Base-by-base conservation (phyloP, 2,888 invertebrate genomes). In the Hedya salicella region DNA sequence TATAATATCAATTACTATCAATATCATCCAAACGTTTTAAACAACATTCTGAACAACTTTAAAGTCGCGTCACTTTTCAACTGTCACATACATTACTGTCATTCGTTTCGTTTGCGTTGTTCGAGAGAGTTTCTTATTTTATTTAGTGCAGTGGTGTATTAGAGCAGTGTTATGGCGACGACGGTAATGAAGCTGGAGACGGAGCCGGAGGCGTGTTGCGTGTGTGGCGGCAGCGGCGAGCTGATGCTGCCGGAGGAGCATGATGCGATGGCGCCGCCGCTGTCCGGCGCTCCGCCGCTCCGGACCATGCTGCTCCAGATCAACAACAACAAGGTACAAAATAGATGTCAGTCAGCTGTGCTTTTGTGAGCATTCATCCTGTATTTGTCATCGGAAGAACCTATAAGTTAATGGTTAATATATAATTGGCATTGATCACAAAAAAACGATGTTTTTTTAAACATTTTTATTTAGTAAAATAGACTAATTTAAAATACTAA, bases 291-390 rank as follows among this genome's bases (percentile, higher is more conserved):
- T 44, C 64, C 64, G 68, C 87, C 90, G 46, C 77, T 91, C 44
- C 78, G 89, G 17, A 79, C 89, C 32, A 87, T 90, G 87, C 78
- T 91, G 57, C 76, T 89, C 69, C 89, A 91, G 9, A 82, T 91
- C 50, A 89, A 87, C 69, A 83, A 87, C 65, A 86, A 85, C 70
- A 91, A 90, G 87, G 91, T 90, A 72, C 19, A 30, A 8, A 2
- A 9, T 36, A 2, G 8, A 11, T 36, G 25, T 25, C 36, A 9
- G 25, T 1, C 36, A 2, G 2, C 36, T 19, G 5, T 21, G 70
- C 5, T 36, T 25, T 6, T 6, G 6, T 25, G 25, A 25, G 25
- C 25, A 25, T 25, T 25, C 25, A 6, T 6, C 25, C n/a, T n/a
- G n/a, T n/a, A n/a, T n/a, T n/a, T n/a, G n/a, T n/a, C n/a, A n/a